These are phyloP conservation scores for Sebastes baramenuke DNA, from an alignment of 2,797 vertebrate species.

Conservation along the genomic window DNA sequence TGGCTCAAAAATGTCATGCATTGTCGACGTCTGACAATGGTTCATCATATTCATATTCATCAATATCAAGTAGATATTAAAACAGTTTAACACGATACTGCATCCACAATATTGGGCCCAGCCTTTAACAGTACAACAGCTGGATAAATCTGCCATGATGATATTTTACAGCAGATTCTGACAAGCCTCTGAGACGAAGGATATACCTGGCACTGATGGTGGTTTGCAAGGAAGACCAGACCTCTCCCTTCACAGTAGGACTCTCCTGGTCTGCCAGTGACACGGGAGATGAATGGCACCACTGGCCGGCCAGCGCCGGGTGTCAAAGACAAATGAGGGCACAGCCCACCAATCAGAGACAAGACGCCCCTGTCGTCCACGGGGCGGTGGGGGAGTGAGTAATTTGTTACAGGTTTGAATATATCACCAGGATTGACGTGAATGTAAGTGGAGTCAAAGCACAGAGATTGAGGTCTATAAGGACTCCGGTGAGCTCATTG, in stretches of 20 bases:
- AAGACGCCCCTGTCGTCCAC: slow-evolving; percentile 51
- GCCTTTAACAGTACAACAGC: not conserved
- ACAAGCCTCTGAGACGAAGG: slow-evolving; percentile 39
- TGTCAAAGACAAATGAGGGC: slow-evolving; percentile 81
- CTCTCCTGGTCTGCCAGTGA: slow-evolving; percentile 60
- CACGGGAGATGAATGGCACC: slow-evolving; percentile 73
- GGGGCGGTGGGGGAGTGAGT: slow-evolving; percentile 52
- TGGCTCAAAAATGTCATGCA: not conserved
- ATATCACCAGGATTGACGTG: slow-evolving; percentile 68
- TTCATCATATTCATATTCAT: slow-evolving; percentile 7
- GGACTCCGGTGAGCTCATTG: slow-evolving; percentile 44
- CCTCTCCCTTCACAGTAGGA: slow-evolving; percentile 49
- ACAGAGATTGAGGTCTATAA: slow-evolving; percentile 25
- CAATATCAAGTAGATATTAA: not conserved
- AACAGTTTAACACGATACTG: not conserved
- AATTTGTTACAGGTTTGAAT: slow-evolving; percentile 76
- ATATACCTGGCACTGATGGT: slow-evolving; percentile 10
- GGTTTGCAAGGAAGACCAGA: slow-evolving; percentile 47
- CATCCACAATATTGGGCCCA: not conserved
- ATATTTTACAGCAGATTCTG: slow-evolving; percentile 3
- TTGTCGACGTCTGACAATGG: not conserved
- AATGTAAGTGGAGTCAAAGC: slow-evolving; percentile 60
- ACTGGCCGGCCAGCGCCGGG: slow-evolving; percentile 52
- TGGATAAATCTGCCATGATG: not conserved
- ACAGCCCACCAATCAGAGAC: slow-evolving; percentile 69